Percentiles rank a stretch among this genome's conserved stretches.
These are phyloP conservation scores for Hemicrepidius hirtus DNA, from an alignment of 2,888 invertebrate genomes.

Conservation along the genomic window DNA sequence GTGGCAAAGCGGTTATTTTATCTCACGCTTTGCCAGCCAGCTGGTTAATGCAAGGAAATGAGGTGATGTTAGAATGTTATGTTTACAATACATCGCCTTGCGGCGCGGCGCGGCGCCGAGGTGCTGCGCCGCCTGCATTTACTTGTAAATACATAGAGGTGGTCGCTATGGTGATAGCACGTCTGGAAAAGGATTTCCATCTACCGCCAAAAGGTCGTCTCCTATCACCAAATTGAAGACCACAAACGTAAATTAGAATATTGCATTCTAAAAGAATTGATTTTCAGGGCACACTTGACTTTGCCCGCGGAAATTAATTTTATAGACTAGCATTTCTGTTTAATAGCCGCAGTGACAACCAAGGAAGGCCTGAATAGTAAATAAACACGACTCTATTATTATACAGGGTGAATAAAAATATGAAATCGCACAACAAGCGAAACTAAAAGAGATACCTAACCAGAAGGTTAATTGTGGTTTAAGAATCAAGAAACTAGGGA, in stretches of 20 bases:
- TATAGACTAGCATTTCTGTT: too few species aligned
- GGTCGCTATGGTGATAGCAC: conserved; percentile 44
- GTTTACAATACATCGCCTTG: conserved; percentile 47
- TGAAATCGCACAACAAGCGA: too few species aligned
- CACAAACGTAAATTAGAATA: conserved; percentile 3
- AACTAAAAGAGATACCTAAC: too few species aligned
- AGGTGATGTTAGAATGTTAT: conserved; percentile 45
- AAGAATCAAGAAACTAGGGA: too few species aligned
- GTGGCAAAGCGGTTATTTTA: conserved; percentile 42
- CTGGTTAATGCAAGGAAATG: conserved; percentile 47
- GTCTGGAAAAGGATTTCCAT: conserved; percentile 30
- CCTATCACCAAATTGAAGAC: conserved; percentile 20
- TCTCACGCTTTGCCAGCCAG: conserved; percentile 46
- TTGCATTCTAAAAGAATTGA: conserved; percentile 2
- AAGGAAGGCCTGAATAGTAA: too few species aligned
- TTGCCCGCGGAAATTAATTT: not conserved
- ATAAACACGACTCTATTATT: too few species aligned
- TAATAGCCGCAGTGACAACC: too few species aligned
- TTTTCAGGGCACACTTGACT: not conserved
- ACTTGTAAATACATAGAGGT: conserved; percentile 46
- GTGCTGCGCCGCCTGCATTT: conserved; percentile 38
- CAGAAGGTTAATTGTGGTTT: too few species aligned
- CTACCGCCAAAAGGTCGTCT: conserved; percentile 37
- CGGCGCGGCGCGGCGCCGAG: conserved; percentile 44
- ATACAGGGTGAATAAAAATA: too few species aligned